Percentiles rank a stretch among this genome's conserved stretches.
phyloP scores from a whole-genome alignment of 1,140 invertebrate genomes.

The Apis cerana region DNA sequence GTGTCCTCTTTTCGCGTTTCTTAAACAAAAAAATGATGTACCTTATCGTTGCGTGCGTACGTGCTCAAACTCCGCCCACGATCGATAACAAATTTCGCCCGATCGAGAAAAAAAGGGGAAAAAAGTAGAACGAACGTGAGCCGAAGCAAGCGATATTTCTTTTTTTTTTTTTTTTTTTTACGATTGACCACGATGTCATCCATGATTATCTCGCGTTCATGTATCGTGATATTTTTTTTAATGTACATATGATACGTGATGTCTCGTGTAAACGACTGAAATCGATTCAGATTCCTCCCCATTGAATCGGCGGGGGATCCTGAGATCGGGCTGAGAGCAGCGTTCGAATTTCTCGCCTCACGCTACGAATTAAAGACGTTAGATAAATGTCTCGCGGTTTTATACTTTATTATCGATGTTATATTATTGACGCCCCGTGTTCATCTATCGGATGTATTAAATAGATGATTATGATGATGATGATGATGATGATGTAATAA shows the following conservation, averaged over 20 bases:
- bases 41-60: background rate
- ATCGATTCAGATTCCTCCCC: too few species aligned
- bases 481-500: background rate
- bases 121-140: background rate
- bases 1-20: background rate
- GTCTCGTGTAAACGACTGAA: slow-evolving; percentile 7
- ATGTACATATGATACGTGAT: slow-evolving; percentile 3
- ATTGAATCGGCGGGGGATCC: background rate
- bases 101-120: too few species aligned
- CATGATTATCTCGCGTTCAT: background rate
- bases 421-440: background rate
- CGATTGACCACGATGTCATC: background rate
- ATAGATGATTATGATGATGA: background rate
- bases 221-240: background rate
- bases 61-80: background rate
- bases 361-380: background rate
- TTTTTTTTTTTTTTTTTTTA: background rate
- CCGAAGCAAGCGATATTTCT: background rate
- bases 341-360: slow-evolving; percentile 9
- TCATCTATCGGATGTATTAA: background rate
- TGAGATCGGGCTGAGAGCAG: background rate
- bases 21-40: background rate
- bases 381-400: slow-evolving; percentile 2
- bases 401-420: slow-evolving; percentile 15
- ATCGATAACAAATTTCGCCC: background rate